phyloP scores from a whole-genome alignment of 1,140 invertebrate species.

The Trypoxylus dichotomus region DNA sequence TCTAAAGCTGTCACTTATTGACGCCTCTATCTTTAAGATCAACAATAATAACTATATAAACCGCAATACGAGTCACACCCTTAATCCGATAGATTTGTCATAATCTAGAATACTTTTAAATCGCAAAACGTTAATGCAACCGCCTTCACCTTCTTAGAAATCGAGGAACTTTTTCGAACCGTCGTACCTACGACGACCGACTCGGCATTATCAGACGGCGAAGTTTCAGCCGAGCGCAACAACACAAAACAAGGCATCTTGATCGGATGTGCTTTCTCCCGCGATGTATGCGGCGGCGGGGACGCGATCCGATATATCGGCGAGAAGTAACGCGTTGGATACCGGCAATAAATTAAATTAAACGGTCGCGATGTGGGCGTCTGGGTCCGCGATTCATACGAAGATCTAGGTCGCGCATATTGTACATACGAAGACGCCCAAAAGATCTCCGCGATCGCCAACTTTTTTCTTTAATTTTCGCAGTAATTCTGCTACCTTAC shows the following conservation, averaged over 20 bases:
- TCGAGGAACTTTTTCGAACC: no score
- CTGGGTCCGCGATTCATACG: background rate
- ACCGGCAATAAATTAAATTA: conserved; percentile 18
- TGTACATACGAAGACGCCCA: background rate
- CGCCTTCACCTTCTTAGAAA: no score
- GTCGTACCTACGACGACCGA: background rate
- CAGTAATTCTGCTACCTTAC: no score
- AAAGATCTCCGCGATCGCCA: background rate
- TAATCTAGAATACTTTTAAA: no score
- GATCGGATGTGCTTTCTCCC: conserved; percentile 19
- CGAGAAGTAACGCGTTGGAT: background rate
- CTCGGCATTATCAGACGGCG: background rate
- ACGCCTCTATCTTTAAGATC: no score
- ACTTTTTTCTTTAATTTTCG: background rate
- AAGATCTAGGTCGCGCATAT: conserved; percentile 11
- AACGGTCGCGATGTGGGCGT: conserved; percentile 1
- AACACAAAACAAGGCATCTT: background rate
- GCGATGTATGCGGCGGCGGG: background rate
- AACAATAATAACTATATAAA: no score
- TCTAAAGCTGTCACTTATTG: no score
- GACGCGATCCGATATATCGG: background rate
- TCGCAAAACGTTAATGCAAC: no score
- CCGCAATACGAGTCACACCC: no score
- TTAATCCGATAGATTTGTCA: no score
- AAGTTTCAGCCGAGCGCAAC: background rate